A percentile compares a stretch with the other conserved stretches of the same genome.
Conservation (phyloP, 2,797 vertebrate species). For the Hylomyscus alleni region DNA sequence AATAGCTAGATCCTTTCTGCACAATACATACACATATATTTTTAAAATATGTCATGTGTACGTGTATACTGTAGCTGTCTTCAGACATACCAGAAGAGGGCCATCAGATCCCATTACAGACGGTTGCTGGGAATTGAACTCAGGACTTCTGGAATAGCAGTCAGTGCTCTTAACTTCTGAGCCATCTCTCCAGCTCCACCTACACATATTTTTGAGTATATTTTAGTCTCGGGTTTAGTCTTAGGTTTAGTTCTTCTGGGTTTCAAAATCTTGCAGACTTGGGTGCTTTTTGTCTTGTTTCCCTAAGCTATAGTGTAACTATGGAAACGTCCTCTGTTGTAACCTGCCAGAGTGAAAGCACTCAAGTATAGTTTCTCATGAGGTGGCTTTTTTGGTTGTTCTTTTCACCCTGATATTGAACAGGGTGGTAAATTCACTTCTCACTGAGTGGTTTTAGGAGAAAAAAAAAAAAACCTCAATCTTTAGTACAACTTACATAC, state of each 20-base stretch:
- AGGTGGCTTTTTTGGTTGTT: neutral
- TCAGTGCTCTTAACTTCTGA: neutral
- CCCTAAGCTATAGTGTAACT: neutral
- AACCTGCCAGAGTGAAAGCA: neutral
- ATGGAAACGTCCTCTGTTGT: neutral
- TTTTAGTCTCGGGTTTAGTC: neutral
- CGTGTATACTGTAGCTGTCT: too few species aligned
- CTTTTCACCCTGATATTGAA: neutral
- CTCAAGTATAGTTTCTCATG: neutral
- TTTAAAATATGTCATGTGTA: neutral
- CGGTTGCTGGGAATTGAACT: neutral
- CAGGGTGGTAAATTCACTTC: neutral
- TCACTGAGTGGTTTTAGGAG: neutral
- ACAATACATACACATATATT: neutral
- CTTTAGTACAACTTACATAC: neutral
- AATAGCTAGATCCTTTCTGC: neutral
- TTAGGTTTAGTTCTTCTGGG: slow-evolving; percentile 45
- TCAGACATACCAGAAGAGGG: too few species aligned
- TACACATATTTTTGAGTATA: neutral
- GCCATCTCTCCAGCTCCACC: neutral
- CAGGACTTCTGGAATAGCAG: too few species aligned
- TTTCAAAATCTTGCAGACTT: slow-evolving; percentile 49
- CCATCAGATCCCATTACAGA: neutral
- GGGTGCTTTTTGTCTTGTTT: neutral
- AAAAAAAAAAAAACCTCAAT: neutral